Percentiles rank a stretch among this genome's conserved stretches.
These are phyloP conservation scores for Drosophila pseudoananassae DNA, from an alignment of 1,140 invertebrate genomes.

Conservation along the genomic window DNA sequence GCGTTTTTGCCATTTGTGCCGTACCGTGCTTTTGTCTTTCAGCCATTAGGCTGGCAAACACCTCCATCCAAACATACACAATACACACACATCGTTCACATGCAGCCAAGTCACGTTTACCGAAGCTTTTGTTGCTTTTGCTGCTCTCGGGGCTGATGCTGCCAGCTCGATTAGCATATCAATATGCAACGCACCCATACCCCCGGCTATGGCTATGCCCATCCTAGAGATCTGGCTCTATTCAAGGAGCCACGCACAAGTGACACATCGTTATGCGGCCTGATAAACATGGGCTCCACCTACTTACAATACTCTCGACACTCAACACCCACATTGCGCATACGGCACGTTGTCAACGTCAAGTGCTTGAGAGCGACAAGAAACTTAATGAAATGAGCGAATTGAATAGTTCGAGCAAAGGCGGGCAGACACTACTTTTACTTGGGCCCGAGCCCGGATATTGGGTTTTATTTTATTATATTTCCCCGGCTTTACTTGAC, in stretches of 20 bases:
- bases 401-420: conserved; percentile 64
- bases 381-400: conserved; percentile 82
- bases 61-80: background rate
- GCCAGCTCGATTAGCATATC: conserved; percentile 79
- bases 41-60: conserved; percentile 67
- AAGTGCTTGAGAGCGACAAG: conserved; percentile 62
- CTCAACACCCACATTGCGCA: conserved; percentile 57
- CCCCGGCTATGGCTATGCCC: background rate
- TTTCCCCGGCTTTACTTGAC: conserved; percentile 35
- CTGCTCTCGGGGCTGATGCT: conserved; percentile 16
- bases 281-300: conserved; percentile 59
- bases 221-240: conserved; percentile 15
- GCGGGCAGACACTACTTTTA: conserved; percentile 21
- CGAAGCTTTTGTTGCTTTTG: conserved; percentile 16
- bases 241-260: conserved; percentile 46
- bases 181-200: conserved; percentile 54
- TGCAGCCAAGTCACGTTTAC: conserved; percentile 31
- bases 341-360: conserved; percentile 66
- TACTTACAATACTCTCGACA: conserved; percentile 12
- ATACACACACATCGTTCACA: background rate
- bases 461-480: conserved; percentile 78
- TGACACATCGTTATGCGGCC: conserved; percentile 78
- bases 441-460: conserved; percentile 26
- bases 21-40: conserved; percentile 65
- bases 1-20: conserved; percentile 66